A percentile compares a stretch with the other conserved stretches of the same genome.
phyloP scores from a whole-genome alignment of 1,140 invertebrate species.

The Heliconius hermathena region DNA sequence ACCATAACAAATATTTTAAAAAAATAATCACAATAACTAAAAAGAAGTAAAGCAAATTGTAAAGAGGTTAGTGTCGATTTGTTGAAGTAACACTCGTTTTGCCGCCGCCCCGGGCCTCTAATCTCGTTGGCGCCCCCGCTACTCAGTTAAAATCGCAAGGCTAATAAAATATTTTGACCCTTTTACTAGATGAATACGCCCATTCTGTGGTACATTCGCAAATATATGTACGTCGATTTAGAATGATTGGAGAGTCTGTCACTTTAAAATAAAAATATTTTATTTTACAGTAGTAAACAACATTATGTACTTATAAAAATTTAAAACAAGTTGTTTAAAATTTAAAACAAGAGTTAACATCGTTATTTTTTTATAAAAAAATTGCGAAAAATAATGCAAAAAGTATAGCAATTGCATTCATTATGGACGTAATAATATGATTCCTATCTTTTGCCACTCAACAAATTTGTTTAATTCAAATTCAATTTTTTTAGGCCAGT shows the following conservation, averaged over 20 bases:
- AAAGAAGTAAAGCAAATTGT: constrained; percentile 5
- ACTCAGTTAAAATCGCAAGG: constrained; percentile 79
- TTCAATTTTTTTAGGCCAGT: no score
- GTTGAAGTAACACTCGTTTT: constrained; percentile 66
- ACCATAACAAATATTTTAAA: not conserved
- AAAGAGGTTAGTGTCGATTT: constrained; percentile 50
- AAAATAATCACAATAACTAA: not conserved
- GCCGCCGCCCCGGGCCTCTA: constrained; percentile 64
- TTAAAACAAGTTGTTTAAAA: no score
- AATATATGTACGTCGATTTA: not conserved
- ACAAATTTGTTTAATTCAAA: no score
- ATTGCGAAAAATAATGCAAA: no score
- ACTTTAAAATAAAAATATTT: not conserved
- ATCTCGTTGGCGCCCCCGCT: constrained; percentile 73
- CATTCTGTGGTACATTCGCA: constrained; percentile 37
- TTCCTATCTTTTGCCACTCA: no score
- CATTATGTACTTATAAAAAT: no score
- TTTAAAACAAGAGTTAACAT: no score
- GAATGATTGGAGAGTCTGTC: not conserved
- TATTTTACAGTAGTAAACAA: not conserved
- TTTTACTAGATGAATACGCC: constrained; percentile 78
- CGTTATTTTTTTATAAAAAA: no score
- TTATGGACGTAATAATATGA: no score
- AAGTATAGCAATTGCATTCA: no score
- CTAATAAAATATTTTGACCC: constrained; percentile 82